These are phyloP conservation scores for Australoheros facetus DNA, from an alignment of 2,797 vertebrate genomes.

Conservation along the genomic window DNA sequence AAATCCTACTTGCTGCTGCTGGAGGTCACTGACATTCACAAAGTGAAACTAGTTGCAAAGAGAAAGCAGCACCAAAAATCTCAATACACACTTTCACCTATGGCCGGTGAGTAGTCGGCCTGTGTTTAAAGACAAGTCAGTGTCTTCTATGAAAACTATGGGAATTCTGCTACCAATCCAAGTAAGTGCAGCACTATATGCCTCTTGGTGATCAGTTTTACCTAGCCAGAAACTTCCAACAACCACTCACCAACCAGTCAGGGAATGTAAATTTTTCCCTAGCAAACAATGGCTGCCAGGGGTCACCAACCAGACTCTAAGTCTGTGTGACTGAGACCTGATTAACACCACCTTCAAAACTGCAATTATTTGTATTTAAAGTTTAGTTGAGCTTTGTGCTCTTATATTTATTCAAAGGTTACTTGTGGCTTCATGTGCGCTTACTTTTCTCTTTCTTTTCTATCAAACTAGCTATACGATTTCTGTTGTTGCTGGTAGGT, in stretches of 20 bases:
- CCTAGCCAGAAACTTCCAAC: not conserved
- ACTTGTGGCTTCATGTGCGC: not conserved
- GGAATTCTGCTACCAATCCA: no score
- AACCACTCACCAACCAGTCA: not conserved
- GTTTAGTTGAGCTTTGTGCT: not conserved
- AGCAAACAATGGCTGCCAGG: not conserved
- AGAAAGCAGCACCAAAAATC: not conserved
- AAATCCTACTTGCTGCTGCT: not conserved
- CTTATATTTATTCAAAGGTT: not conserved
- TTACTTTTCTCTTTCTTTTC: not conserved
- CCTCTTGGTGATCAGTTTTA: not conserved
- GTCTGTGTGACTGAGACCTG: not conserved
- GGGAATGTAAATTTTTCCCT: not conserved
- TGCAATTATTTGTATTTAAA: not conserved
- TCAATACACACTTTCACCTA: not conserved
- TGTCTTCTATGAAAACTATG: no score
- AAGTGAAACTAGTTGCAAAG: not conserved
- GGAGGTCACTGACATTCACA: not conserved
- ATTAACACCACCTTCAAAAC: not conserved
- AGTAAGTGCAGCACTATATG: no score
- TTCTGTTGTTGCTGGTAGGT: not conserved
- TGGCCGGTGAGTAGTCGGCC: no score
- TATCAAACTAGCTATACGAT: not conserved
- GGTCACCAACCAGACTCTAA: not conserved
- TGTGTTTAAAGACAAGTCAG: no score